These are phyloP conservation scores for Phymatocera aterrima DNA, from an alignment of 2,888 invertebrate species.

Conservation along the genomic window DNA sequence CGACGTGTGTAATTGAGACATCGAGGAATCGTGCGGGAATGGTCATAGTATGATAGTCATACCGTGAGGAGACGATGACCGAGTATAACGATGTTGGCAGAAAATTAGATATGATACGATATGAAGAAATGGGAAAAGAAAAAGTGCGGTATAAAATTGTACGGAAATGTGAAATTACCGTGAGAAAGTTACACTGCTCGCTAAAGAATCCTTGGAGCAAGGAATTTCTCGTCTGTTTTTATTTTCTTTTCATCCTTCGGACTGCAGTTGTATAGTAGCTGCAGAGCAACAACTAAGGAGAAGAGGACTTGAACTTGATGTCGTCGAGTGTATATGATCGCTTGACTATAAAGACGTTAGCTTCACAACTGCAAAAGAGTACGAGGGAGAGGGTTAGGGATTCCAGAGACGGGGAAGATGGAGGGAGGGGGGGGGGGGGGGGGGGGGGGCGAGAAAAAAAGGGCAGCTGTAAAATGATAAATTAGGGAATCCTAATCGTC, in stretches of 20 bases:
- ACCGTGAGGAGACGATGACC: too few species aligned
- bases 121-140: slow-evolving; percentile 38
- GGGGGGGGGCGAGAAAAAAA: not conserved
- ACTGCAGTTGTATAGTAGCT: not conserved
- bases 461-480: slow-evolving; percentile 41
- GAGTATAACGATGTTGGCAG: not conserved
- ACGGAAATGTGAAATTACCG: slow-evolving; percentile 57
- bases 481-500: slow-evolving; percentile 38
- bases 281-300: not conserved
- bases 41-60: too few species aligned
- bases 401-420: not conserved
- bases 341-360: slow-evolving; percentile 17
- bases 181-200: slow-evolving; percentile 53
- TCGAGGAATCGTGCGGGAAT: too few species aligned
- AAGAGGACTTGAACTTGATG: not conserved
- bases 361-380: not conserved
- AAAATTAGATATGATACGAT: not conserved
- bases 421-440: not conserved
- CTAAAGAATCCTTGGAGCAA: slow-evolving; percentile 4
- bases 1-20: too few species aligned
- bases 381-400: not conserved
- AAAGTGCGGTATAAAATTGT: slow-evolving; percentile 51
- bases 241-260: slow-evolving; percentile 12
- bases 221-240: slow-evolving; percentile 33
- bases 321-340: not conserved